Base-by-base conservation (phyloP, 2,113 vertebrate genomes). In the Lepus timidus region DNA sequence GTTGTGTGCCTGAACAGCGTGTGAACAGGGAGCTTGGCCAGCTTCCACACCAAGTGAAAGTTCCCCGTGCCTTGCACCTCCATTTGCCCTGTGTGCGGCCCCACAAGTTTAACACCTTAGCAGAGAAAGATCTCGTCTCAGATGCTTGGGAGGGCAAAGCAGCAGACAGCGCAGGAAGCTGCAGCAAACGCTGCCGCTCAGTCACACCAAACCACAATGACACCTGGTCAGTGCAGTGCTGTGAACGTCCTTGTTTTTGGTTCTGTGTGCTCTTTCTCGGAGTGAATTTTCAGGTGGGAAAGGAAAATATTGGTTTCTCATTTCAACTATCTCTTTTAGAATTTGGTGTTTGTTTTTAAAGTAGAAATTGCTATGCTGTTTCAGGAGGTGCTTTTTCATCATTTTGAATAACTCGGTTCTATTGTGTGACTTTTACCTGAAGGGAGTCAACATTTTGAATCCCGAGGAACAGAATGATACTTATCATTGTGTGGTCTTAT, bases 161-260 rank as follows among this genome's bases (percentile, higher is more conserved):
- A 10, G 67, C 92, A 75, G 68, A n/a, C 75, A 0, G 55, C 62
- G 81, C 83, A 88, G 95, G 94, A 91, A 96, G 70, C 93, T 87
- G 73, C 83, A 94, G 94, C 62, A 90, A 49, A 85, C 19, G 61
- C 4, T 76, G 52, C 44, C 61, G 87, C 12, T 33, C 51, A 91
- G 52, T 73, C 51, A 52, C 22, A 5, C 70, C 49, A 31, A 92
- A 93, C 96, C 91, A 0, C 97, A 92, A 76, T 0, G 36, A 67
- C 97, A 97, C 98, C 97, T 97, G 97, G 97, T 36, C 90, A 76
- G 87, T 1, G 27, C 4, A 14, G 49, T 73, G 79, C 84, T 96
- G 94, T 74, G 3, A 27, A 76, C 88, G 75, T 1, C 22, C 76
- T 93, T 85, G 92, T 55, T 27, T 44, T 85, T 78, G 22, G 49